These are phyloP conservation scores for Pipistrellus pipistrellus DNA, from an alignment of 2,797 vertebrate genomes.

Conservation along the genomic window DNA sequence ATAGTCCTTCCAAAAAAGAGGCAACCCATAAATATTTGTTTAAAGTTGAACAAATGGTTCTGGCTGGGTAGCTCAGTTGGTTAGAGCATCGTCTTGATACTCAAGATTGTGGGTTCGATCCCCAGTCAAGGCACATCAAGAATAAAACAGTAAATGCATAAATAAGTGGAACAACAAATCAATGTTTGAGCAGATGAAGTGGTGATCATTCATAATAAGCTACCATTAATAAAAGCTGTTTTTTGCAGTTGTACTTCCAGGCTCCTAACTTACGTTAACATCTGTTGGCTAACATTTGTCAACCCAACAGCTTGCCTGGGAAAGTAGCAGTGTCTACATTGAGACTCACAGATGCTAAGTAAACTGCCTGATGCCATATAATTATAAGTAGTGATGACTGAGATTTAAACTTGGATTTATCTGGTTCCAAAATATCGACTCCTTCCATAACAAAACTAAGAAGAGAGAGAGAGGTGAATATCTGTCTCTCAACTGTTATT, in stretches of 20 bases:
- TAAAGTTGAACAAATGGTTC: constrained; percentile 12
- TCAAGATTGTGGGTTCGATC: background rate
- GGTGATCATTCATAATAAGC: background rate
- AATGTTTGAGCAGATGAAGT: background rate
- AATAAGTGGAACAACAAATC: background rate
- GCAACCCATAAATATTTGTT: constrained; percentile 7
- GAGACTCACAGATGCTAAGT: background rate
- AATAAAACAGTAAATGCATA: background rate
- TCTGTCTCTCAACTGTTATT: background rate
- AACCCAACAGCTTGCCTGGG: background rate
- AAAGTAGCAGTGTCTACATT: background rate
- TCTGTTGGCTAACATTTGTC: background rate
- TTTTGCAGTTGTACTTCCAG: constrained; percentile 10
- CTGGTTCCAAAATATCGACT: background rate
- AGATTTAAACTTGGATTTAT: background rate
- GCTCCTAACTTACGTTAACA: background rate
- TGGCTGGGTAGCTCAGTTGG: background rate
- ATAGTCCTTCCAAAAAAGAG: background rate
- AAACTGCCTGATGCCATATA: background rate
- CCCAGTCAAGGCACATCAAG: background rate
- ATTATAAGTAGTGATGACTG: background rate
- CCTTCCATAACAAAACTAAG: background rate
- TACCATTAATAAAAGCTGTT: background rate
- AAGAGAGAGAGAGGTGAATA: background rate
- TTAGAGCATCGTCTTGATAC: background rate